A percentile compares a stretch with the other conserved stretches of the same genome.
phyloP scores from a whole-genome alignment of 2,888 invertebrate genomes.

The Thereva unica region DNA sequence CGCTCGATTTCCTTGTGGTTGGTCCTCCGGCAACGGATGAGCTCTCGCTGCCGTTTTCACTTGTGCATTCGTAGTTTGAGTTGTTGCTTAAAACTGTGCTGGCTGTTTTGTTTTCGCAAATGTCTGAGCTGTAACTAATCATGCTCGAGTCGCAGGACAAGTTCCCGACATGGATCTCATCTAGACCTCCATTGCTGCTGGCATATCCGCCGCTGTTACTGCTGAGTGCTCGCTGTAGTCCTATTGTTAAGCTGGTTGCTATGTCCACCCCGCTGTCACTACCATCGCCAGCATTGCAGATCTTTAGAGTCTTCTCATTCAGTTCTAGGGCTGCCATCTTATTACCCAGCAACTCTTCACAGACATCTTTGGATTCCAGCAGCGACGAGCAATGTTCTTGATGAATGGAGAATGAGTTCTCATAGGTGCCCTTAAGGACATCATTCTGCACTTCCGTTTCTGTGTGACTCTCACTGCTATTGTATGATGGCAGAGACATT shows the following conservation, averaged over 20 bases:
- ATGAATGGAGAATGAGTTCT: constrained; percentile 28
- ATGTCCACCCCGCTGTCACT: constrained; percentile 84
- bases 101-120: constrained; percentile 61
- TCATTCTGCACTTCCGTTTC: constrained; percentile 6
- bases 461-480: no score
- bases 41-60: constrained; percentile 78
- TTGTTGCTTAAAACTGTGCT: constrained; percentile 47
- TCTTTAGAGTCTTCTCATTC: constrained; percentile 42
- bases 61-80: constrained; percentile 59
- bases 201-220: constrained; percentile 69
- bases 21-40: constrained; percentile 67
- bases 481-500: constrained; percentile 19
- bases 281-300: constrained; percentile 61
- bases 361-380: constrained; percentile 43
- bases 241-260: constrained; percentile 54
- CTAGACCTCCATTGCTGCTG: constrained; percentile 65
- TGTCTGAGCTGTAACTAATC: constrained; percentile 75
- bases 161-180: constrained; percentile 60
- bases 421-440: constrained; percentile 9
- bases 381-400: constrained; percentile 31
- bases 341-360: constrained; percentile 47
- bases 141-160: constrained; percentile 78
- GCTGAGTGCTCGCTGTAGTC: constrained; percentile 62
- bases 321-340: constrained; percentile 52
- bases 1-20: constrained; percentile 50